Conservation (phyloP, 2,113 vertebrate genomes). For the Psettodes erumei region DNA sequence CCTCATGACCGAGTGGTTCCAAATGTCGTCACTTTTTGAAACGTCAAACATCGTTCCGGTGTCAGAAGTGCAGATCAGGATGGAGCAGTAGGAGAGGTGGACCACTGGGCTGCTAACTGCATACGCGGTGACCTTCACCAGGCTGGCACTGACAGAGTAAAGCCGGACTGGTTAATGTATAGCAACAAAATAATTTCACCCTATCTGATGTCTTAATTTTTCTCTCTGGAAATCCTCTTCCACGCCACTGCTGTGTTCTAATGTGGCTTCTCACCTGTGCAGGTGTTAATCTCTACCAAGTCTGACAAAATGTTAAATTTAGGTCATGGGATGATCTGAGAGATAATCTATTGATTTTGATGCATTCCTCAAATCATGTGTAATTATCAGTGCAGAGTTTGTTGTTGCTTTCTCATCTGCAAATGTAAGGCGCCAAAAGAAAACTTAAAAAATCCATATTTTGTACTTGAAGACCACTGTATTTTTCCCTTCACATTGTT, state of each 20-base stretch:
- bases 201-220: too few species aligned
- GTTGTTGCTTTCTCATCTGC: background rate
- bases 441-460: background rate
- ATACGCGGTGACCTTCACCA: constrained; percentile 63
- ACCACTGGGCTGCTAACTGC: accelerated
- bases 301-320: too few species aligned
- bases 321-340: background rate
- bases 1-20: accelerated
- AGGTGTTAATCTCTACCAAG: too few species aligned
- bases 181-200: background rate
- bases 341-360: background rate
- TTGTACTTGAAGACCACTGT: background rate
- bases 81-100: constrained; percentile 54
- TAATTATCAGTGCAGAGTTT: background rate
- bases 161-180: background rate
- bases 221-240: too few species aligned
- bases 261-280: too few species aligned
- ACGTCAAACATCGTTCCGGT: background rate
- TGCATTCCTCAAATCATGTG: background rate
- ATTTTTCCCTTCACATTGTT: background rate
- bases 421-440: background rate
- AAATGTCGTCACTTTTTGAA: accelerated
- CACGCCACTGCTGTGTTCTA: too few species aligned
- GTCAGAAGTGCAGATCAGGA: constrained; percentile 51
- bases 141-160: constrained; percentile 33